Evolutionary conservation across 2,888 invertebrate species (phyloP), one percentile per base, ranked within the genome.

Genomic region (Pseudoips prasinana): DNA sequence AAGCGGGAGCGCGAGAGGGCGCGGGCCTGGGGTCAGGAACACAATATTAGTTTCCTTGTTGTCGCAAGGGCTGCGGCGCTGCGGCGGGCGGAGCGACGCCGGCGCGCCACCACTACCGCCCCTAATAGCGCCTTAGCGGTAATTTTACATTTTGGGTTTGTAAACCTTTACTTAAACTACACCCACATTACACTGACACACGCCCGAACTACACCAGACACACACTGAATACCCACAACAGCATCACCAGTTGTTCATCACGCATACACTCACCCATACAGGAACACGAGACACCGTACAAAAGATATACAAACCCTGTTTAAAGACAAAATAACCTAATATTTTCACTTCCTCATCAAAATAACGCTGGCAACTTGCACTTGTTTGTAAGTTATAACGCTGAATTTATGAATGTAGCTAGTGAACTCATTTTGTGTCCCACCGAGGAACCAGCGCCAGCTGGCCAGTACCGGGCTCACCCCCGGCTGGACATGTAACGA

Each of bases 21-120:
- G 67, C 61, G 79, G 78, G 64, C 57, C 61, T 68, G 81, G 83
- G 77, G 80, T 82, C 77, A 86, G 86, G 88, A 89, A 82, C 87
- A 87, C 78, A 89, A 89, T 88, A 89, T 89, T 89, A 89, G 89
- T 89, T 89, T 89, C 87, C 83, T 89, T 89, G 89, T 89, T 89
- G 87, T 89, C 89, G 88, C 88, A 89, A 89, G 89, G 89, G 88
- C 83, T 76, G 81, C 85, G 84, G 87, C 80, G 82, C 80, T 73
- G 85, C 84, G 77, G 84, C 82, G 79, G 76, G 78, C 80, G 85
- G 84, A 79, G 83, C 82, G 82, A 76, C 77, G 72, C 74, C 79
- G 79, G 82, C 78, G 76, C 74, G 71, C 75, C 75, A 69, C 63
- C 80, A 78, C 81, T 63, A 82, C 84, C 86, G 85, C 85, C 83